Percentiles rank a stretch among this genome's conserved stretches.
Conservation (phyloP, 2,113 vertebrate genomes). For the Calyptommatus sinebrachiatus region DNA sequence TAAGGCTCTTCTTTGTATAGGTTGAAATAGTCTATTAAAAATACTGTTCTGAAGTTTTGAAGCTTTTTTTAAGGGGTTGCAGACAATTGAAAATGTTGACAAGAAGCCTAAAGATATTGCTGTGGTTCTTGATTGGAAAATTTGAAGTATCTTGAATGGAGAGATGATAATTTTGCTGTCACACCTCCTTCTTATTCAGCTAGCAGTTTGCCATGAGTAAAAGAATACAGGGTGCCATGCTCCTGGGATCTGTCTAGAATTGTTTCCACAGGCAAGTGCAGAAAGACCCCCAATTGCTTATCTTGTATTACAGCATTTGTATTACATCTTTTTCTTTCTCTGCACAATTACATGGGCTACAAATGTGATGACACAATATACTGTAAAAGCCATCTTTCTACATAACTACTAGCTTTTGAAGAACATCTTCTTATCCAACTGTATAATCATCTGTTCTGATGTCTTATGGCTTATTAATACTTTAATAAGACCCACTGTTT, state of each 20-base stretch:
- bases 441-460: constrained; percentile 19
- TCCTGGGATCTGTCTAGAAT: no score
- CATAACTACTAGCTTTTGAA: background rate
- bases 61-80: background rate
- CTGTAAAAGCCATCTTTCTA: background rate
- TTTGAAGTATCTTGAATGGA: background rate
- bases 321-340: background rate
- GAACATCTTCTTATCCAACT: background rate
- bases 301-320: no score
- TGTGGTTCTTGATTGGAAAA: background rate
- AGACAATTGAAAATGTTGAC: constrained; percentile 8
- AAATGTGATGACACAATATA: background rate
- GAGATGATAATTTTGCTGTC: no score
- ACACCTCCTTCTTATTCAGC: no score
- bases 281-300: no score
- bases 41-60: constrained; percentile 26
- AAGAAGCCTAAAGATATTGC: background rate
- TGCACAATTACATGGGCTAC: background rate
- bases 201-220: no score
- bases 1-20: constrained; percentile 29
- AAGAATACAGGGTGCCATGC: no score
- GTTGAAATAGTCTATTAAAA: constrained; percentile 36
- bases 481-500: constrained; percentile 41
- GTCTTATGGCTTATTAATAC: constrained; percentile 35
- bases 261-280: no score